phyloP scores from a whole-genome alignment of 2,888 invertebrate species.

The Clunio marinus region DNA sequence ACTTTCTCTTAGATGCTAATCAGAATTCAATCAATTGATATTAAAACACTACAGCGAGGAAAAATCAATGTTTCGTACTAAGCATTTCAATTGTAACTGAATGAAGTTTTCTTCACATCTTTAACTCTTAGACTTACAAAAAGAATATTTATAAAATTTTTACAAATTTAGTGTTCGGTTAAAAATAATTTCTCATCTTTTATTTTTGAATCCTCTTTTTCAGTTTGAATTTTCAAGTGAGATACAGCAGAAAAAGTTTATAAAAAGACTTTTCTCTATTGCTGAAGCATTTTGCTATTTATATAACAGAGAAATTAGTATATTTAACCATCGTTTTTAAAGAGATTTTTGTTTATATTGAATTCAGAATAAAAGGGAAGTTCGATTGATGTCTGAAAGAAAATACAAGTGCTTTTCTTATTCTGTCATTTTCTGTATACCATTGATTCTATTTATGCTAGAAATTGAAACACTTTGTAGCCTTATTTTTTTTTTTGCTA shows the following conservation, averaged over 20 bases:
- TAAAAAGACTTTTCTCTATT: constrained; percentile 36
- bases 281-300: constrained; percentile 31
- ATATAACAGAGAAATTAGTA: constrained; percentile 36
- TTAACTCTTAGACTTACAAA: constrained; percentile 37
- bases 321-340: constrained; percentile 20
- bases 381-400: neutral
- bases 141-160: constrained; percentile 35
- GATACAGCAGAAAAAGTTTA: constrained; percentile 35
- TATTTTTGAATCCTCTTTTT: constrained; percentile 35
- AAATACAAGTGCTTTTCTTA: neutral
- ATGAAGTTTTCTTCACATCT: constrained; percentile 29
- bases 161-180: constrained; percentile 37
- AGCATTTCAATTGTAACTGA: constrained; percentile 37
- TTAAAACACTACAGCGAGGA: no score
- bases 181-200: constrained; percentile 38
- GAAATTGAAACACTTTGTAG: no score
- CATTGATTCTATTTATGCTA: no score
- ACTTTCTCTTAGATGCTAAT: no score
- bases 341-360: constrained; percentile 11
- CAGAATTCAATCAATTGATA: no score
- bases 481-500: no score
- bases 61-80: constrained; percentile 17
- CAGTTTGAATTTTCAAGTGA: constrained; percentile 35
- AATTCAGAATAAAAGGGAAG: neutral
- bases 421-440: no score